Evolutionary conservation across 2,888 invertebrate species (phyloP), one percentile per base, ranked within the genome.

Genomic region (Campoplex nolae): DNA sequence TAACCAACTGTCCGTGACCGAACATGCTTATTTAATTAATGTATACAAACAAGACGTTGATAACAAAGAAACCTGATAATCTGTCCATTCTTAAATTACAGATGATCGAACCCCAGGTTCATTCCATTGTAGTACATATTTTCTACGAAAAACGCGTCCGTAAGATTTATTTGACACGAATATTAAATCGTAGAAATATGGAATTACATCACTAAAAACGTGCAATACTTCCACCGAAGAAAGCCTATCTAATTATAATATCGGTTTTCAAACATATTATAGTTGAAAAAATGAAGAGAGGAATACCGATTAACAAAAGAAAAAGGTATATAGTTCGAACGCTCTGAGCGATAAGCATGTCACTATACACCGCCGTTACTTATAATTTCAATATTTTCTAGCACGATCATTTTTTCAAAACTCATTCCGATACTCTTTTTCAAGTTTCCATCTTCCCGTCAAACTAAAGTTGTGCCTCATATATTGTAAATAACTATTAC

Each of bases 1-100:
- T 6, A 45, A 70, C 42, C 70, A 28, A 11, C 28, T 48, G n/a
- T 45, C 48, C 48, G 42, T n/a, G 42, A 68, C 42, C 68, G 11
- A 38, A 42, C 9, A 68, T n/a, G 42, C 28, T 68, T 68, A 68
- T 68, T 42, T 18, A 68, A 68, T 23, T 23, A 38, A 68, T 38
- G 68, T 42, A 23, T 23, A n/a, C 35, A 23, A 38, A 68, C 38
- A 67, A 67, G 42, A 13, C 42, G n/a, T 38, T n/a, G n/a, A 23
- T 0, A n/a, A 42, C 9, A n/a, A 68, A 32, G 32, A 62, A 7
- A 9, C 28, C 62, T 32, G 32, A 62, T 32, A 13, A 62, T 62
- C 28, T 62, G 13, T 32, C n/a, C 32, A 32, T 32, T 1, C 32
- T 32, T 32, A 16, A 32, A 62, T 58, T 11, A 28, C 28, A 56